These are phyloP conservation scores for Catostylus mosaicus DNA, from an alignment of 30 jellyfish, hydroid and myxozoan genomes.

Conservation along the genomic window DNA sequence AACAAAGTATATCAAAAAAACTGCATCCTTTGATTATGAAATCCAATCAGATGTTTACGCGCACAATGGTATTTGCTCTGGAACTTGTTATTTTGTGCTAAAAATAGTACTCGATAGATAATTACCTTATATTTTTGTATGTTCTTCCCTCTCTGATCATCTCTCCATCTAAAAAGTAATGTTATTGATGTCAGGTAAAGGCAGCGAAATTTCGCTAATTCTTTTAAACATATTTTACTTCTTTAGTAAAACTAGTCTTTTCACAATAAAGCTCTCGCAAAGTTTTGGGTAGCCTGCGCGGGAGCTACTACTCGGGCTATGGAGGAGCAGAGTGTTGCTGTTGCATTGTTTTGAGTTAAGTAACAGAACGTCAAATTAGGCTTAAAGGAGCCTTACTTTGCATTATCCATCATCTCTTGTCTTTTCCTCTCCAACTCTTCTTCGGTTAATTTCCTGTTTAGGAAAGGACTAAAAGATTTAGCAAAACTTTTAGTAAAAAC, in stretches of 20 bases:
- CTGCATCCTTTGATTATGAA: too few species aligned
- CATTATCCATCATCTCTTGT: slow-evolving; percentile 86
- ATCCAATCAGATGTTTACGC: not conserved
- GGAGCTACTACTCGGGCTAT: too few species aligned
- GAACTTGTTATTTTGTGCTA: not conserved
- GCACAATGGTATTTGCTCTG: not conserved
- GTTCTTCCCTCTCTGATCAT: slow-evolving; percentile 72
- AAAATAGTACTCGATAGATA: not conserved
- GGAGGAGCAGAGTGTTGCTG: too few species aligned
- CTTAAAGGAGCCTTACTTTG: slow-evolving; percentile 70
- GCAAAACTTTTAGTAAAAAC: too few species aligned
- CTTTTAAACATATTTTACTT: too few species aligned
- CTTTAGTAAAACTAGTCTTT: too few species aligned
- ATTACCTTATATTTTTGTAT: slow-evolving; percentile 62
- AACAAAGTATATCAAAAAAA: not conserved
- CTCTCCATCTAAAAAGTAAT: slow-evolving; percentile 64
- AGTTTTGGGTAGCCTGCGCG: too few species aligned
- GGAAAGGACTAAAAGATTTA: not conserved
- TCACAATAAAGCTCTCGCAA: too few species aligned
- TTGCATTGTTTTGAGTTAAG: too few species aligned
- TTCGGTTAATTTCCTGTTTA: slow-evolving; percentile 48
- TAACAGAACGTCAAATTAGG: too few species aligned
- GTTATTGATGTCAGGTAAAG: too few species aligned
- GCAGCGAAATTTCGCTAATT: too few species aligned
- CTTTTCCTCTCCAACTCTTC: slow-evolving; percentile 81